A percentile compares a stretch with the other conserved stretches of the same genome.
Conservation (phyloP, 2,113 vertebrate species). For the Petrocephalus zakoni region DNA sequence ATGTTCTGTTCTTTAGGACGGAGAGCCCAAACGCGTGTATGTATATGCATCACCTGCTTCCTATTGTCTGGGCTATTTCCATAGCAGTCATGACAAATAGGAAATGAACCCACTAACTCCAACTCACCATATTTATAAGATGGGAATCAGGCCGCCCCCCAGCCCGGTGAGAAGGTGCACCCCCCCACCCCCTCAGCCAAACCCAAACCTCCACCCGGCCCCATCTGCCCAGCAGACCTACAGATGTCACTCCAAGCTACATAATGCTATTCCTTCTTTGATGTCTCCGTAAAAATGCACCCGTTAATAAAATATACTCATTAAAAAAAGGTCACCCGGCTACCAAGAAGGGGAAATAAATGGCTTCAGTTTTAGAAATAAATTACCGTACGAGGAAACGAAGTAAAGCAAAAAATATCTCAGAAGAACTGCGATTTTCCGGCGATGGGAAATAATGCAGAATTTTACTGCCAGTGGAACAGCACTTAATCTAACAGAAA, state of each 20-base stretch:
- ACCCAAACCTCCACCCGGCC: not conserved
- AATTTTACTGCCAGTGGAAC: not conserved
- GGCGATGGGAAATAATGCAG: not conserved
- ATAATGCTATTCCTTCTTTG: not conserved
- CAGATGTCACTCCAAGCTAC: slow-evolving; percentile 1
- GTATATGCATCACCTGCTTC: not conserved
- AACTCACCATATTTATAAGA: not conserved
- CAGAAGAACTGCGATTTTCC: not conserved
- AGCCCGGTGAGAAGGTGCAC: not conserved
- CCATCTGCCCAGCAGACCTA: not conserved
- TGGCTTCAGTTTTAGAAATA: not conserved
- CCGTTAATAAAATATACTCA: not conserved
- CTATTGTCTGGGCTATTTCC: not conserved
- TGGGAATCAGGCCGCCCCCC: not conserved
- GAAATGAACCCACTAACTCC: not conserved
- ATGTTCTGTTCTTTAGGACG: not conserved
- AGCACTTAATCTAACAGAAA: not conserved
- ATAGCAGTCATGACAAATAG: not conserved
- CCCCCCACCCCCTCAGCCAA: not conserved
- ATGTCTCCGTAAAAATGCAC: not conserved
- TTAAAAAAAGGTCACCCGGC: not conserved
- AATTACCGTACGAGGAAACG: not conserved
- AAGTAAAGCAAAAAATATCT: not conserved
- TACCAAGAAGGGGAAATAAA: not conserved
- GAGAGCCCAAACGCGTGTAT: not conserved